Evolutionary conservation across 2,113 vertebrate species (phyloP).

Genomic region (Oreochromis tanganicae): DNA sequence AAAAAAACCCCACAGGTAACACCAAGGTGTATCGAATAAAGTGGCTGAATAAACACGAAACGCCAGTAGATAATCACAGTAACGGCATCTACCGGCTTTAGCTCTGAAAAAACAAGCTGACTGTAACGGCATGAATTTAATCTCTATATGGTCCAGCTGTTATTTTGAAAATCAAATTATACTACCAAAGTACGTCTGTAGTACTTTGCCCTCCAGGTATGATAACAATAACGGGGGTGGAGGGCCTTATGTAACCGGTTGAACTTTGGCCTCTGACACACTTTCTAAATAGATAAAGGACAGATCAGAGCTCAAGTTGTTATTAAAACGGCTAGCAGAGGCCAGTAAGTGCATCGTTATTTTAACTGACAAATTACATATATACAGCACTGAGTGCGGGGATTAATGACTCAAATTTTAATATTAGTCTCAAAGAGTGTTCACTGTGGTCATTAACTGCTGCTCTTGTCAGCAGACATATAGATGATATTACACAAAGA

Average conservation of each 20-base stretch:
- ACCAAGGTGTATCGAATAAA: not conserved
- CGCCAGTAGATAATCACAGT: not conserved
- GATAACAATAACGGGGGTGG: not conserved
- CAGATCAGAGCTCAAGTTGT: not conserved
- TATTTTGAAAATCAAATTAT: not conserved
- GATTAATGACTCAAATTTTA: not conserved
- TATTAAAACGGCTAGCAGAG: not conserved
- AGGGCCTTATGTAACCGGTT: not conserved
- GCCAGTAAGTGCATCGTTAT: not conserved
- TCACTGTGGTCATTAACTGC: not conserved
- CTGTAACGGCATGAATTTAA: not conserved
- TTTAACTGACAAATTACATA: not conserved
- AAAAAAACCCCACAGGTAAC: not conserved
- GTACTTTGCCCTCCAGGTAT: not conserved
- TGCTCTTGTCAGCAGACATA: not conserved
- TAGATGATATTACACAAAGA: not conserved
- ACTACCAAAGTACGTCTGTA: not conserved
- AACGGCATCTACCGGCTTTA: not conserved
- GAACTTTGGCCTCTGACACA: slow-evolving; percentile 38
- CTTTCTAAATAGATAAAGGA: not conserved
- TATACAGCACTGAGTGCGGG: not conserved
- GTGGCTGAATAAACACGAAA: too few species aligned
- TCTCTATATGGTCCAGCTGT: not conserved
- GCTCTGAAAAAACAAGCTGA: not conserved
- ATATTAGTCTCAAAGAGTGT: not conserved